Evolutionary conservation across 1,140 invertebrate species (phyloP).

Genomic region (Parasteatoda tepidariorum): DNA sequence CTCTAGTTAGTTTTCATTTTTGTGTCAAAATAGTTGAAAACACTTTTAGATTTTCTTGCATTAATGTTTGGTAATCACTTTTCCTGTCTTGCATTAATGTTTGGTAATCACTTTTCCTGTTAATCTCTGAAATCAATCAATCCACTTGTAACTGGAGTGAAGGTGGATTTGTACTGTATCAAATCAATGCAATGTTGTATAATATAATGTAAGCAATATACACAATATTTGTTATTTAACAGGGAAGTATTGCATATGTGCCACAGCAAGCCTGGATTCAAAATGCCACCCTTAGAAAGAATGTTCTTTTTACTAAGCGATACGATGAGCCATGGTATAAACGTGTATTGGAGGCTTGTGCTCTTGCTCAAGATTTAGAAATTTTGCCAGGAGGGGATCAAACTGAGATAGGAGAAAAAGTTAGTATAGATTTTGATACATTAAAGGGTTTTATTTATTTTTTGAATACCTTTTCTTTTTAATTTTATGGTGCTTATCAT

Average conservation of each 20-base stretch:
- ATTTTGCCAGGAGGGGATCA: constrained; percentile 76
- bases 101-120: no score
- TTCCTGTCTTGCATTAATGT: no score
- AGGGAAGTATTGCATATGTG: constrained; percentile 68
- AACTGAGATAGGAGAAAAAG: constrained; percentile 93
- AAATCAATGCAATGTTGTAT: no score
- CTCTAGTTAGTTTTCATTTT: no score
- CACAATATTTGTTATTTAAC: neutral
- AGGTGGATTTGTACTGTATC: no score
- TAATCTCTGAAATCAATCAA: no score
- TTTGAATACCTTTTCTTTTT: neutral
- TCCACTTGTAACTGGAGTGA: no score
- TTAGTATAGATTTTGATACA: neutral
- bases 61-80: no score
- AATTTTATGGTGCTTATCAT: no score
- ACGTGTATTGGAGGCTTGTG: constrained; percentile 62
- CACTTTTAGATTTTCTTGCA: no score
- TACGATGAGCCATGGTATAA: constrained; percentile 58
- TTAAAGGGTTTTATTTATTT: neutral
- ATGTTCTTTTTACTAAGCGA: constrained; percentile 69
- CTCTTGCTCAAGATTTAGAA: constrained; percentile 62
- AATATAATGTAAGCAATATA: no score
- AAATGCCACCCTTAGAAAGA: constrained; percentile 69
- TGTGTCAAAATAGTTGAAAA: no score
- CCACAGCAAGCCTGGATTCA: constrained; percentile 72